Evolutionary conservation across 2,113 vertebrate species (phyloP).

Genomic region (Labrus mixtus): DNA sequence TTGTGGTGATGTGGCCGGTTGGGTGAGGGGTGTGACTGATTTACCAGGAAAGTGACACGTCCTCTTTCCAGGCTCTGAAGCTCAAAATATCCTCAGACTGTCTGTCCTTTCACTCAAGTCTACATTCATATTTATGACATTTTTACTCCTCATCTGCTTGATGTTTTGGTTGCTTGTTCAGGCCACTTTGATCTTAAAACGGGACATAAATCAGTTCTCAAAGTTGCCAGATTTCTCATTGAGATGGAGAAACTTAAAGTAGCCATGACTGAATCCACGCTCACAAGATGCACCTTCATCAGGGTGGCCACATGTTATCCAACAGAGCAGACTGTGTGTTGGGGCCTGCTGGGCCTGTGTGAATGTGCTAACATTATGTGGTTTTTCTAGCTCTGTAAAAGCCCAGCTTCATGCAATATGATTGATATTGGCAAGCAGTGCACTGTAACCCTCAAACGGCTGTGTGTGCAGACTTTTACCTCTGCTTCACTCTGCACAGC

Average conservation of each 20-base stretch:
- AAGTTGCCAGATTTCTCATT: constrained; percentile 18
- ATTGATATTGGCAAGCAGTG: constrained; percentile 74
- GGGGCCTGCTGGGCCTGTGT: constrained; percentile 21
- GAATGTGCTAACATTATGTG: constrained; percentile 70
- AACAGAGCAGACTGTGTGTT: constrained; percentile 36
- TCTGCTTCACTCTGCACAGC: constrained; percentile 78
- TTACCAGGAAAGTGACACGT: constrained; percentile 62
- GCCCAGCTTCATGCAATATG: constrained; percentile 61
- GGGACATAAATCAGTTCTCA: constrained; percentile 23
- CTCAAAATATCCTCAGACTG: constrained; percentile 33
- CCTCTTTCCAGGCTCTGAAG: constrained; percentile 11
- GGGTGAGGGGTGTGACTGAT: constrained; percentile 49
- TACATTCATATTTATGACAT: constrained; percentile 35
- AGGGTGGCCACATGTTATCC: constrained; percentile 24
- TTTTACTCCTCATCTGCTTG: constrained; percentile 50
- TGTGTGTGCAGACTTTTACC: constrained; percentile 64
- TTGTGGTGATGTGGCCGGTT: constrained; percentile 69
- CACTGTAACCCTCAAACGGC: constrained; percentile 77
- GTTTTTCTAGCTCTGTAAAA: constrained; percentile 67
- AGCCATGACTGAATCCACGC: not conserved
- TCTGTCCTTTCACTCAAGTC: constrained; percentile 15
- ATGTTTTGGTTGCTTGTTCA: constrained; percentile 5
- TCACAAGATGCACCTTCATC: constrained; percentile 13
- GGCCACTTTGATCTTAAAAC: constrained; percentile 40
- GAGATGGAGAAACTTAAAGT: not conserved